These are phyloP conservation scores for Rhinatrema bivittatum DNA, from an alignment of 2,797 vertebrate species.

Conservation along the genomic window DNA sequence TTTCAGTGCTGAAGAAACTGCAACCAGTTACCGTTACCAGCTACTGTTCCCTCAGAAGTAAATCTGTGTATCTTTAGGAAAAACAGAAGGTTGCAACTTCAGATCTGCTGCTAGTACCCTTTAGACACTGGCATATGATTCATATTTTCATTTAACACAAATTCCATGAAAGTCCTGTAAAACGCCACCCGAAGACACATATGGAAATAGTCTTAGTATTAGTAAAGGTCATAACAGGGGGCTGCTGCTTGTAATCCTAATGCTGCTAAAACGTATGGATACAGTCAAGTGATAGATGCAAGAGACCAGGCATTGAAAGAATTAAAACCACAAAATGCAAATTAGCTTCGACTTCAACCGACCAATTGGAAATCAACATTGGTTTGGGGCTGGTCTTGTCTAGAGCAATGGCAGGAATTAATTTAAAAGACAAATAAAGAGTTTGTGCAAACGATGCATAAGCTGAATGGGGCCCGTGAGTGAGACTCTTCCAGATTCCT, in stretches of 20 bases:
- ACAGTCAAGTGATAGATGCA: constrained; percentile 63
- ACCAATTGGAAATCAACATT: too few relatives aligned
- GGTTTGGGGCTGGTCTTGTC: too few relatives aligned
- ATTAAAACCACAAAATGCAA: constrained; percentile 66
- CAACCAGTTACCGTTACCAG: neutral
- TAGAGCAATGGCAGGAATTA: constrained; percentile 14
- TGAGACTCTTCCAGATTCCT: too few relatives aligned
- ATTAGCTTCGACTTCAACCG: constrained; percentile 47
- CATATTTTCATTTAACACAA: constrained; percentile 33
- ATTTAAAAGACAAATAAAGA: too few relatives aligned
- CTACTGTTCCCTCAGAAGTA: neutral
- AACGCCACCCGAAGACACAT: constrained; percentile 41
- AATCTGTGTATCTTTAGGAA: neutral
- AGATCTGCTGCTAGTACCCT: rapidly evolving
- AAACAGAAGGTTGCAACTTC: neutral
- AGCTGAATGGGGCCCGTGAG: too few relatives aligned
- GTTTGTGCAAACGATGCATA: too few relatives aligned
- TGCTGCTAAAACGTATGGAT: constrained; percentile 53
- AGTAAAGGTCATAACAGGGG: neutral
- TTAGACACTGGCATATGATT: constrained; percentile 28
- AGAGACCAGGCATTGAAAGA: constrained; percentile 64
- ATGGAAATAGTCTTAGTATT: constrained; percentile 19
- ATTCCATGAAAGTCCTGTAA: constrained; percentile 27
- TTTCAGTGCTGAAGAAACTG: too few relatives aligned
- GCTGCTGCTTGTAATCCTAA: constrained; percentile 37